These are phyloP conservation scores for Cylloceria caligata DNA, from an alignment of 2,888 invertebrate genomes.

Conservation along the genomic window DNA sequence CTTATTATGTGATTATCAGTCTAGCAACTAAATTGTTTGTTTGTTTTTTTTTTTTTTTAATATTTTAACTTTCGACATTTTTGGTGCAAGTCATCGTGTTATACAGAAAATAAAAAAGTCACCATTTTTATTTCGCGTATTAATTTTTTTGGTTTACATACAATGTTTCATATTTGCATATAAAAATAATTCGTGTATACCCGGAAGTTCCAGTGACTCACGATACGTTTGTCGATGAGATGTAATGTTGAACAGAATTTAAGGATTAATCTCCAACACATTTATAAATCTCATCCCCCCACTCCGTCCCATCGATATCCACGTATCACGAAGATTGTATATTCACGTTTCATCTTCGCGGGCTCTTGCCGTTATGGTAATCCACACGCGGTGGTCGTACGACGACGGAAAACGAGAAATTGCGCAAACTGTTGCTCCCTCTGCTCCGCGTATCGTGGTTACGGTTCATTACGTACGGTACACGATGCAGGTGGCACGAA, in stretches of 20 bases:
- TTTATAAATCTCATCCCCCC: conserved; percentile 30
- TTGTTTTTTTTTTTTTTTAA: conserved; percentile 1
- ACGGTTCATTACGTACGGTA: conserved; percentile 74
- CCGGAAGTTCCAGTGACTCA: not conserved
- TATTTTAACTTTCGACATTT: not conserved
- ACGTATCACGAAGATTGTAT: conserved; percentile 19
- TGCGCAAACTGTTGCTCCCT: conserved; percentile 23
- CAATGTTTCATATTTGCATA: not conserved
- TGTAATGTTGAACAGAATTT: not conserved
- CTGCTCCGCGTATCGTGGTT: conserved; percentile 70
- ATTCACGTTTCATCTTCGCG: conserved; percentile 30
- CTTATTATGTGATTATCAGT: not conserved
- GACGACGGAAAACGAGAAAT: conserved; percentile 43
- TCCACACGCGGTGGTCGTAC: conserved; percentile 64
- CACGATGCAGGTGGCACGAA: conserved; percentile 69
- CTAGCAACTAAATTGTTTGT: not conserved
- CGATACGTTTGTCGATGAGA: too few relatives aligned
- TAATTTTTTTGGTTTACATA: not conserved
- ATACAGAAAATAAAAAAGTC: not conserved
- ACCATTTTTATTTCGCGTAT: not conserved
- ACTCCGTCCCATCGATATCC: conserved; percentile 21
- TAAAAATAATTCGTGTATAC: not conserved
- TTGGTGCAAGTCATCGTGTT: not conserved
- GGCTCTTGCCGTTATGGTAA: conserved; percentile 72
- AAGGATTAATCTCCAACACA: not conserved